Evolutionary conservation across 2,113 vertebrate species (phyloP), one percentile per base, ranked within the genome.

Genomic region (Lates calcarifer): DNA sequence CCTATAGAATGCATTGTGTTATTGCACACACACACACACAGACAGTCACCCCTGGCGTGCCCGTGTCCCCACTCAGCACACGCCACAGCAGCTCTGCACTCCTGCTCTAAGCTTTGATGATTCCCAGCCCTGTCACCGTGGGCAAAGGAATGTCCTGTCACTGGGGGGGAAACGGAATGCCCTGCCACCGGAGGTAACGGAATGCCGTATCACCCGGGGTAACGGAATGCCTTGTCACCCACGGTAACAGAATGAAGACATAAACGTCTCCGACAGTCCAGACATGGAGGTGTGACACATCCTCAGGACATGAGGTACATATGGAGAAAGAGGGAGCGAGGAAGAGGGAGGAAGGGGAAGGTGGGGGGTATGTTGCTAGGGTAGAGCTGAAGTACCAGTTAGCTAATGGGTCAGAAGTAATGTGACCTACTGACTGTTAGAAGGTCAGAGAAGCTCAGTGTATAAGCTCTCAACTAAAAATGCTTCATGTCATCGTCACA

Each of bases 331-430:
- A 58, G 63, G 45, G 64, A 39, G 76, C 60, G 24, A 58, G 37
- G 64, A 51, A 70, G 72, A 64, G 62, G 77, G 74, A 74, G 63
- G n/a, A n/a, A 35, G 39, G 37, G 49, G 24, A 45, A 65, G 62
- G 14, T 26, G 12, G 51, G 66, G 71, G 58, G 67, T 18, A 33
- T 86, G 91, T 88, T 88, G 79, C 90, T 84, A 55, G 87, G 91
- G 62, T 62, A 87, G 82, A 87, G 79, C 77, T 72, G 66, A 56
- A 81, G 87, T 71, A 92, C 90, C 91, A 90, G 90, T 85, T 87
- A 84, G 71, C 81, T 90, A 93, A 88, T 90, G 89, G 74, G 67
- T 82, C 86, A 88, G 91, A 94, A 90, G 69, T 91, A 87, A 92
- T 89, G 78, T 80, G 91, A 88, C 90, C 91, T 86, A 90, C 87